phyloP scores from a whole-genome alignment of 1,140 invertebrate genomes.

The Pachypeltis micranthus region DNA sequence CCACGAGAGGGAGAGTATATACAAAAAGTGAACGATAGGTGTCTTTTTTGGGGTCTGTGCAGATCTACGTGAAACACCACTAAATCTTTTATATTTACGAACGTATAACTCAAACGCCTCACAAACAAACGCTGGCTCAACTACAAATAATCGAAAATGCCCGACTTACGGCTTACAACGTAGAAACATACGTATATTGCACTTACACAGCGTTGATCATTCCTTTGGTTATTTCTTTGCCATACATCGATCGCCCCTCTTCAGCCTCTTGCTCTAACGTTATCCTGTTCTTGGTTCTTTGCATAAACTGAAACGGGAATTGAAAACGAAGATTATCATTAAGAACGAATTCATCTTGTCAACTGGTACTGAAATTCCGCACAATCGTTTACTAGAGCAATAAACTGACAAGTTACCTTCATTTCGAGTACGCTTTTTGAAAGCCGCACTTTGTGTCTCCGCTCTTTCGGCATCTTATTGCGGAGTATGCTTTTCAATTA shows the following conservation, averaged over 20 bases:
- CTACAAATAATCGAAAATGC: too few relatives aligned
- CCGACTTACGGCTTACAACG: too few relatives aligned
- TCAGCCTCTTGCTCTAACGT: slow-evolving; percentile 61
- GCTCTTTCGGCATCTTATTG: slow-evolving; percentile 16
- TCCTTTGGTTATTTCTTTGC: slow-evolving; percentile 47
- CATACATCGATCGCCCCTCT: slow-evolving; percentile 52
- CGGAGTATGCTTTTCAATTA: too few relatives aligned
- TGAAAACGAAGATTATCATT: background rate
- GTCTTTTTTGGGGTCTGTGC: too few relatives aligned
- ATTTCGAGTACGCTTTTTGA: slow-evolving; percentile 21
- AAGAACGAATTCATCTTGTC: background rate
- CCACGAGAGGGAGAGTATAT: too few relatives aligned
- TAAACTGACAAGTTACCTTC: slow-evolving; percentile 12
- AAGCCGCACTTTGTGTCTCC: background rate
- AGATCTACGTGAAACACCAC: too few relatives aligned
- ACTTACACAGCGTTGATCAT: slow-evolving; percentile 44
- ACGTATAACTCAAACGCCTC: too few relatives aligned
- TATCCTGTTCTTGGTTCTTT: slow-evolving; percentile 68
- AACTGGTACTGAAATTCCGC: background rate
- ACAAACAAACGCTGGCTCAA: too few relatives aligned
- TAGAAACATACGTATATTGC: too few relatives aligned
- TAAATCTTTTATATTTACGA: too few relatives aligned
- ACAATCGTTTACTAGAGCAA: too few relatives aligned
- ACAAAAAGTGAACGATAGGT: too few relatives aligned
- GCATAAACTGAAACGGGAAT: slow-evolving; percentile 65